Base-by-base conservation (phyloP, 2,113 vertebrate genomes). In the Ictalurus punctatus region DNA sequence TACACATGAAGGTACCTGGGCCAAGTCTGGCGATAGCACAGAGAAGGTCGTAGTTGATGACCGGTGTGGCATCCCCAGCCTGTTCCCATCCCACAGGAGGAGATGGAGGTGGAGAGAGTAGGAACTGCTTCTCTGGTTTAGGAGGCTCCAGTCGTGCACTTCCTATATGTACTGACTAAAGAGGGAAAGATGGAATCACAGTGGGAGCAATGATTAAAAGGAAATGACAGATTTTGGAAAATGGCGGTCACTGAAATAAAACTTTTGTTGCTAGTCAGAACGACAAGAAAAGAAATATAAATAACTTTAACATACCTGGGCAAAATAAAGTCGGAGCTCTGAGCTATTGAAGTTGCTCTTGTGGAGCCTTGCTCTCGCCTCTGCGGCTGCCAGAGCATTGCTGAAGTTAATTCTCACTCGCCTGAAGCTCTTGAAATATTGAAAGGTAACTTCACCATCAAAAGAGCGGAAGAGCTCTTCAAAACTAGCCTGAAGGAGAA, bases 391-490 rank as follows among this genome's bases (percentile, higher is more conserved):
- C 58, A 98, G 90, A 5, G 97, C 96, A 34, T 96, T 97, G 88
- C 95, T 97, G 96, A 99, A 99, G 90, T 97, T 99, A 90, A 99
- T 97, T 79, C 98, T 92, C 87, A 98, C 97, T 4, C 98, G 95
- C 19, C 97, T 97, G 94, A 99, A 99, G 88, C 97, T 99, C 95
- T 97, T 98, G 86, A 99, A 99, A 95, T 98, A 99, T 94, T 99
- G 98, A 89, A 99, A 99, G 91, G 97, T 97, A 91, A 95, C 96
- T 13, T 98, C 96, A 3, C 95, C 94, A 94, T 99, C 97, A 0
- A 97, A 99, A 0, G 96, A 94, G 19, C 95, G 95, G 92, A 99
- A 99, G 84, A 99, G 94, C 0, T 97, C 94, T 90, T 99, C 98
- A 59, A 99, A 99, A 80, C 95, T 96, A 84, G 95, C 95, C 98